Evolutionary conservation across 2,888 invertebrate species (phyloP).

Genomic region (Oscheius sp.): DNA sequence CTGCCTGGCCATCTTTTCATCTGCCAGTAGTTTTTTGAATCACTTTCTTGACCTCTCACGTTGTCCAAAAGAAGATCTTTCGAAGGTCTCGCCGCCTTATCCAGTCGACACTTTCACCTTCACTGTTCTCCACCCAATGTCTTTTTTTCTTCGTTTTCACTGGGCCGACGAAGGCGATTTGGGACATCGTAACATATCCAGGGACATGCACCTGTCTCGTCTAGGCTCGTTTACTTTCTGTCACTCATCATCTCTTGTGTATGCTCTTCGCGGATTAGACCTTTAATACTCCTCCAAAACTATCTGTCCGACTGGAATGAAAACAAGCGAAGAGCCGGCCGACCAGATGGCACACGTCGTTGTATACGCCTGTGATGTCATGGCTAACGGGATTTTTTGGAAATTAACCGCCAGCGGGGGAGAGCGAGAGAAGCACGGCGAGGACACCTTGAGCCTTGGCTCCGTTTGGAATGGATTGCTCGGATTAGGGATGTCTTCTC

Average conservation of each 20-base stretch:
- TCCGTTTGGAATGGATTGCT: background rate
- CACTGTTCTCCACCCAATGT: background rate
- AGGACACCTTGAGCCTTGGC: background rate
- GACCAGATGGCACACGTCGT: background rate
- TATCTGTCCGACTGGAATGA: background rate
- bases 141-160: conserved; percentile 11
- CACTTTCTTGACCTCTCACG: background rate
- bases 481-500: conserved; percentile 9
- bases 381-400: background rate
- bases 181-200: conserved; percentile 9
- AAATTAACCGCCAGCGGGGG: background rate
- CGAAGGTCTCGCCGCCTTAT: background rate
- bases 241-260: conserved; percentile 13
- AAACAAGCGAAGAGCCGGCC: too few relatives aligned
- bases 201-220: conserved; percentile 6
- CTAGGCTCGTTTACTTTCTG: conserved; percentile 14
- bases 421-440: background rate
- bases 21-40: background rate
- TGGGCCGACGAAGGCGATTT: conserved; percentile 2
- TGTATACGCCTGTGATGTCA: background rate
- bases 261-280: conserved; percentile 13
- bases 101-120: background rate
- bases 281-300: conserved; percentile 4
- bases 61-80: background rate
- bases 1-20: conserved; percentile 12